A percentile compares a stretch with the other conserved stretches of the same genome.
Evolutionary conservation across 2,113 vertebrate species (phyloP).

Genomic region (Lampris incognitus): DNA sequence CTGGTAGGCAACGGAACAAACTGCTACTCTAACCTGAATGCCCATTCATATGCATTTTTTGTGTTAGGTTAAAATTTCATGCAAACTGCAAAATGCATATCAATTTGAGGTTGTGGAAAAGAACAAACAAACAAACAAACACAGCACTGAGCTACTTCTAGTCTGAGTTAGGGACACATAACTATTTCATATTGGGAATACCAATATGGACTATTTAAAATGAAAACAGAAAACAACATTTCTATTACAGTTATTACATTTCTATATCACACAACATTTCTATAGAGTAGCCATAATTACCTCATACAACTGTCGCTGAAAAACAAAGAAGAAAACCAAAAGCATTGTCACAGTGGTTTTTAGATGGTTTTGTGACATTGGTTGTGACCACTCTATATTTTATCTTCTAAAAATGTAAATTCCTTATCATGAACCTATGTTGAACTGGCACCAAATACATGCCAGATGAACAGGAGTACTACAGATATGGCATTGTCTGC

Average conservation of each 20-base stretch:
- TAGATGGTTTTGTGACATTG: not conserved
- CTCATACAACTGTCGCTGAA: constrained; percentile 62
- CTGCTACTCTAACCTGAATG: too few relatives aligned
- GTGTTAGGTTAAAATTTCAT: too few relatives aligned
- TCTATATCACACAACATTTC: constrained; percentile 22
- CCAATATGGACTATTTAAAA: not conserved
- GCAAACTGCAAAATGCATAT: not conserved
- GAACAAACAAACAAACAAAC: too few relatives aligned
- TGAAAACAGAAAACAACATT: not conserved
- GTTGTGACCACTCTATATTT: not conserved
- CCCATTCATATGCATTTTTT: too few relatives aligned
- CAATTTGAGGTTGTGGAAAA: not conserved
- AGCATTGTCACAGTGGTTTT: not conserved
- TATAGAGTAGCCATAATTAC: constrained; percentile 45
- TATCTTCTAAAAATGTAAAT: not conserved
- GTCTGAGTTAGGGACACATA: not conserved
- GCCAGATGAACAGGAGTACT: not conserved
- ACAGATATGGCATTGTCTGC: not conserved
- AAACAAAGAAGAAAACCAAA: constrained; percentile 27
- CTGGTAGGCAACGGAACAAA: too few relatives aligned
- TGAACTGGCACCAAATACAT: not conserved
- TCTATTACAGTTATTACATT: constrained; percentile 8
- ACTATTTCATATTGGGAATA: not conserved
- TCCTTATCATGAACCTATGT: not conserved
- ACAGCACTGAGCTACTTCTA: not conserved